These are phyloP conservation scores for Circaetus cinerascens DNA, from an alignment of 2,113 vertebrate genomes.

Conservation along the genomic window DNA sequence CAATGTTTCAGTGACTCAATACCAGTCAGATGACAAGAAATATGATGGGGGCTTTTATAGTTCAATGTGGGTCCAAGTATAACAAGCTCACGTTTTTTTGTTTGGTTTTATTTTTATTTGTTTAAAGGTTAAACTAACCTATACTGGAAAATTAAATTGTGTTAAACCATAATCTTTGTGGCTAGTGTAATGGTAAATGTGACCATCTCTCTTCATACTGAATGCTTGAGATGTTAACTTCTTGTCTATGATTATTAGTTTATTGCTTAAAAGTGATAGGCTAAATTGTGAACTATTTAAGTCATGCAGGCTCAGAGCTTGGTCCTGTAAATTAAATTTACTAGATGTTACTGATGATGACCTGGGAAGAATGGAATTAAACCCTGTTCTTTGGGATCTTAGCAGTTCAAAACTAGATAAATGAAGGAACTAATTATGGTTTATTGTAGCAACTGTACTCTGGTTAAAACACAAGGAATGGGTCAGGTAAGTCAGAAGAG, in stretches of 20 bases:
- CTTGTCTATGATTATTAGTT: background rate
- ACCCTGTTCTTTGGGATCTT: background rate
- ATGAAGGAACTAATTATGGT: background rate
- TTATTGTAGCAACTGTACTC: background rate
- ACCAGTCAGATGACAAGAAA: background rate
- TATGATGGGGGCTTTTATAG: background rate
- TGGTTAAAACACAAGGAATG: background rate
- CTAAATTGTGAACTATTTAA: background rate
- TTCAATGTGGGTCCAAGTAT: background rate
- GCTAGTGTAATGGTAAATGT: background rate
- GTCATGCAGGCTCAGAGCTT: background rate
- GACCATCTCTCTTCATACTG: background rate
- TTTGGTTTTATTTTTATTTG: background rate
- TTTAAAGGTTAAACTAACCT: background rate
- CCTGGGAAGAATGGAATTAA: background rate
- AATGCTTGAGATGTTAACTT: background rate
- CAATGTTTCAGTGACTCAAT: background rate
- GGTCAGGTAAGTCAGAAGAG: background rate
- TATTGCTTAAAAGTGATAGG: background rate
- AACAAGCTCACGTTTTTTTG: background rate
- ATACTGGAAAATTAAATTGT: background rate
- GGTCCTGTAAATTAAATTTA: background rate
- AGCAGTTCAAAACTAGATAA: background rate
- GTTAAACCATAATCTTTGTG: background rate
- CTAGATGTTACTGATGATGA: background rate